Base-by-base conservation (phyloP, 2,113 vertebrate species). In the Pelodiscus sinensis region DNA sequence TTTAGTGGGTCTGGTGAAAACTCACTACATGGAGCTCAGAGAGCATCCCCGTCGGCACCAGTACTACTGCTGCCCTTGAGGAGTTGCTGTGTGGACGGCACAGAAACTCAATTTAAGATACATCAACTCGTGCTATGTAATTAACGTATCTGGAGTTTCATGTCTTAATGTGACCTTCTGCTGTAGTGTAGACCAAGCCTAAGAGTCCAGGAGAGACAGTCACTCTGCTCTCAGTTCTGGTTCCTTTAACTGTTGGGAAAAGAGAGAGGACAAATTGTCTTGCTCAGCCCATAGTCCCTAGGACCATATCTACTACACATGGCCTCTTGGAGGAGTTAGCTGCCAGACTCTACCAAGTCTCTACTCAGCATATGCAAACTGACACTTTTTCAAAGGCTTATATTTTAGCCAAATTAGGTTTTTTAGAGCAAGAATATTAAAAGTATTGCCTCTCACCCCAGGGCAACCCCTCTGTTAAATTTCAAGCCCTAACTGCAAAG, bases 381-480 rank as follows among this genome's bases (percentile, higher is more conserved):
- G 24, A 60, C 38, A 2, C 54, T 44, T 90, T 71, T 51, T 90
- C 62, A 29, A 25, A 14, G 52, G 29, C 31, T 84, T n/a, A 9
- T 68, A 65, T n/a, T 9, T 68, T 71, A 8, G 44, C 18, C 65
- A 50, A 7, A 25, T 75, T 22, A 1, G 3, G 5, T 68, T 24
- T 2, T 11, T 18, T 54, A 60, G 27, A 60, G 0, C 14, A 19
- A 65, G 21, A 71, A 83, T 4, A 6, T 62, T 19, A 68, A 1
- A 77, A 83, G 24, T 1, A 3, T 35, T 71, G n/a, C 31, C 7
- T 29, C 13, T 80, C 2, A 19, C 15, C 3, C 31, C 25, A 3
- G 31, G 52, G 79, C 29, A 50, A 16, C 55, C 0, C 14, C 5
- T 51, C 1, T 1, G 8, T 55, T 60, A 35, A 35, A n/a, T 79